Conservation (phyloP, 1,140 invertebrate genomes). For the Calephelis nemesis region DNA sequence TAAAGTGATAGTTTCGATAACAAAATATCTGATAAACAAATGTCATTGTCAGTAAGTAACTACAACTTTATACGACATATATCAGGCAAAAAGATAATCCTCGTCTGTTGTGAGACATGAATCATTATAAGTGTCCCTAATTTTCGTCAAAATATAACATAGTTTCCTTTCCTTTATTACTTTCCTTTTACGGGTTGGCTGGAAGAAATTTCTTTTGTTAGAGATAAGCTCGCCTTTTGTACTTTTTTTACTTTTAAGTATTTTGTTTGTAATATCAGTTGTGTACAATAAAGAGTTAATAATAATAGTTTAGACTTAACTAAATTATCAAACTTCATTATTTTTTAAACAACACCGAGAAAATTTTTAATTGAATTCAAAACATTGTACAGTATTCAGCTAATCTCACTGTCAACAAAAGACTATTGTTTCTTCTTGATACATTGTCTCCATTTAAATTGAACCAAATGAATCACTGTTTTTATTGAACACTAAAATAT, state of each 20-base stretch:
- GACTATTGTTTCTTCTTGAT: constrained; percentile 68
- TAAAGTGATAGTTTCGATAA: not conserved
- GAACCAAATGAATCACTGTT: constrained; percentile 75
- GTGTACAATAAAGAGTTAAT: no score
- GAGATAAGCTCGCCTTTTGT: no score
- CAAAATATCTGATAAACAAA: constrained; percentile 4
- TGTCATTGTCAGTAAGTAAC: not conserved
- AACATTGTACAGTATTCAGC: constrained; percentile 75
- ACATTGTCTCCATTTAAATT: constrained; percentile 75
- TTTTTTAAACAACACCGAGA: constrained; percentile 64
- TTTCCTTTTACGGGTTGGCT: no score
- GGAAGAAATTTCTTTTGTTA: no score
- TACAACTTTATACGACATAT: no score
- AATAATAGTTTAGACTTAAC: no score
- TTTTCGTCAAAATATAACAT: no score
- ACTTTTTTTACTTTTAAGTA: no score
- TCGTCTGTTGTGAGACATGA: not conserved
- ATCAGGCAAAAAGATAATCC: not conserved
- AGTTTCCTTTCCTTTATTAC: no score
- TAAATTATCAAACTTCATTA: constrained; percentile 37
- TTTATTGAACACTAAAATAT: constrained; percentile 67
- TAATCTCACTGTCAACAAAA: constrained; percentile 75
- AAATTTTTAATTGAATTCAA: constrained; percentile 67
- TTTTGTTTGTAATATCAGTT: no score
- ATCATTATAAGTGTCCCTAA: no score